A percentile compares a stretch with the other conserved stretches of the same genome.
These are phyloP conservation scores for Xanthorhoe spadicearia DNA, from an alignment of 2,888 invertebrate genomes.

Conservation along the genomic window DNA sequence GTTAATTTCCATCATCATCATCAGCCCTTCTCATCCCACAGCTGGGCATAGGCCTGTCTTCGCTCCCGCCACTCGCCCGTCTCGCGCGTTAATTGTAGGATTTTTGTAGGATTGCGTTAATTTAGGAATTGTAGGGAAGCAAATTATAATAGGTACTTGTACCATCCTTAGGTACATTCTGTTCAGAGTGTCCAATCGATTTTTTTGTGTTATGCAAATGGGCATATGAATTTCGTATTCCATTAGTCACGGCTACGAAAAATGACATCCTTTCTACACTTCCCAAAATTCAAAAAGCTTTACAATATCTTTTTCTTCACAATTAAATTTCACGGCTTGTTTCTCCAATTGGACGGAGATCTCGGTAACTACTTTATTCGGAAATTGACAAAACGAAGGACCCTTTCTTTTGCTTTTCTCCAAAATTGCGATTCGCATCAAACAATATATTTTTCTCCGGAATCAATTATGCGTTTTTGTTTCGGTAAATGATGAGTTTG, in stretches of 20 bases:
- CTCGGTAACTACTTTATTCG: conserved; percentile 12
- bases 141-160: no score
- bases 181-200: no score
- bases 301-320: conserved; percentile 15
- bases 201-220: conserved; percentile 13
- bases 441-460: background rate
- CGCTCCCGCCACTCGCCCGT: no score
- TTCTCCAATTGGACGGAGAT: conserved; percentile 24
- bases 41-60: no score
- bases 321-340: conserved; percentile 25
- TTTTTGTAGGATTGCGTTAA: no score
- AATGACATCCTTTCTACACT: conserved; percentile 21
- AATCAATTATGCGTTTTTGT: conserved; percentile 5
- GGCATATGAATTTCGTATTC: conserved; percentile 26
- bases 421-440: background rate
- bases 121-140: no score
- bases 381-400: background rate
- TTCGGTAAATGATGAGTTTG: conserved; percentile 1
- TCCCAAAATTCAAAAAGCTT: conserved; percentile 18
- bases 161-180: no score
- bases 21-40: no score
- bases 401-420: background rate
- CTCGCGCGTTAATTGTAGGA: no score
- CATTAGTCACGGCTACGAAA: conserved; percentile 17
- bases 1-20: no score